Base-by-base conservation (phyloP, 35 echinoderm and acorn worm species). In the Chiridota heheva region DNA sequence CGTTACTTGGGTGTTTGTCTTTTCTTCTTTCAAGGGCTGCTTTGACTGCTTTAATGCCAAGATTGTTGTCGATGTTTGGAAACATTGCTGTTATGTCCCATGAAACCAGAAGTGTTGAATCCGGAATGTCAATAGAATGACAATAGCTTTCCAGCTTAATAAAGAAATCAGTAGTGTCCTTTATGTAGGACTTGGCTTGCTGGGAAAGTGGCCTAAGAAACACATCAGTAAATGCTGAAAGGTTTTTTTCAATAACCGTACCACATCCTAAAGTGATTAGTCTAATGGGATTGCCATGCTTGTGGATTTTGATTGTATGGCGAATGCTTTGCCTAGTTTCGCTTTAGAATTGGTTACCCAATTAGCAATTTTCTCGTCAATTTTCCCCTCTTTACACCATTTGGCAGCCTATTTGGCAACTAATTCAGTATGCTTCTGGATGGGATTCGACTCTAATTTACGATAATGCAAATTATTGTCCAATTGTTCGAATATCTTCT, bases 51-150 rank as follows among this genome's bases (percentile, higher is more conserved):
- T 2, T 20, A 29, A 73, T 24, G 0, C 70, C 70, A 22, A 73
- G 29, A 0, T 47, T 45, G n/a, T 73, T 73, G n/a, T 73, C 70
- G 22, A 73, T 73, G 42, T 73, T 73, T 25, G 70, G 70, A 40
- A 73, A 73, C 70, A 73, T 69, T 7, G 65, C 36, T 7, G 37
- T 20, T 24, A 69, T 40, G 16, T 69, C 65, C 65, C 65, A 69
- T 13, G 70, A 73, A 4, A 73, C 70, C 40, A 73, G 40, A 13
- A 48, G 22, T n/a, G 70, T 5, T 7, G 39, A 43, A 3, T 60
- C 58, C 26, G 58, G 58, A 24, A 60, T 22, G 5, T 31, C 24
- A 60, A 31, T 60, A 28, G 58, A 24, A 1, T 60, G 4, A 60
- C 58, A 60, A 60, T 28, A 60, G 26, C 18, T 28, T 60, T 60